Evolutionary conservation across 2,797 vertebrate genomes (phyloP), one percentile per base, ranked within the genome.

Genomic region (Esox masquinongy): DNA sequence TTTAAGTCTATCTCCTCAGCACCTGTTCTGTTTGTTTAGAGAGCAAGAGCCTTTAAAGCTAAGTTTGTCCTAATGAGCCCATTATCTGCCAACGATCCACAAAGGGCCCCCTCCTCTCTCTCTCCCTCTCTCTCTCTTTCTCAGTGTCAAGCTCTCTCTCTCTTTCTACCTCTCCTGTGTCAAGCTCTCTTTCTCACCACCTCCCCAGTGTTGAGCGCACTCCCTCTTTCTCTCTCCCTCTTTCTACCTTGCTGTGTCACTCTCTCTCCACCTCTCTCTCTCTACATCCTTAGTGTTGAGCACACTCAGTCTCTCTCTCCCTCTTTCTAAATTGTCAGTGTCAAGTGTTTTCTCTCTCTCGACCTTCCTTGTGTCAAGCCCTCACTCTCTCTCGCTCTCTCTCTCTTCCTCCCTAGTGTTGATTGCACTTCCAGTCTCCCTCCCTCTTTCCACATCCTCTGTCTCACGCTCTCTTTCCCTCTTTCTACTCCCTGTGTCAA

Each of bases 51-150:
- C 90, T 92, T 93, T 92, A 92, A 93, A 94, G 90, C 88, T 89
- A 89, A 82, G 68, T 91, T 91, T 87, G 90, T 85, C 87, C 91
- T 94, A 94, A 94, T 94, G 91, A 95, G 92, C 88, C 91, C 92
- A 94, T 94, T 94, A 94, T 93, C 92, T 92, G 92, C 91, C 91
- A 93, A 89, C 93, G 91, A 94, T 93, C 92, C 90, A 93, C 91
- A 93, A 89, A 92, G 87, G 82, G 87, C 16, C 85, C 87, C 77
- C 72, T 63, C 70, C 78, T 83, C 72, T 61, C 73, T 67, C 43
- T 75, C 51, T 29, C 68, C 31, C 74, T 71, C 26, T 69, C 73
- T 68, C 68, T 24, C 43, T 51, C 39, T 50, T 56, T 56, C 63
- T 34, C 24, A 15, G 51, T 22, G 22, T 51, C 64, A 39, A 49